phyloP scores from a whole-genome alignment of 2,888 invertebrate genomes.

The Callinectes sapidus region DNA sequence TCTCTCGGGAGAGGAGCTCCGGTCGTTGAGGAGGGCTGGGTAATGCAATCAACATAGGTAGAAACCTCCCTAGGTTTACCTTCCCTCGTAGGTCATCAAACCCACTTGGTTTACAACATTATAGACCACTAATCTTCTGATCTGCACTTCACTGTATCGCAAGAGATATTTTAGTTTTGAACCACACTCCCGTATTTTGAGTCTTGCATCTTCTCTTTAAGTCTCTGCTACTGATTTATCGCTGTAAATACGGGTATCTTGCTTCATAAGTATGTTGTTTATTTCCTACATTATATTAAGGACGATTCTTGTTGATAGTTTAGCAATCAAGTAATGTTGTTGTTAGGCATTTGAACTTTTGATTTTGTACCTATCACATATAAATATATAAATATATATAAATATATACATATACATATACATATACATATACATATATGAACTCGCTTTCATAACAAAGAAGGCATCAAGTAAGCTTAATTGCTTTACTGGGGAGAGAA shows the following conservation, averaged over 20 bases:
- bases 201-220: slow-evolving; percentile 48
- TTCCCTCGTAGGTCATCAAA: slow-evolving; percentile 36
- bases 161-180: slow-evolving; percentile 36
- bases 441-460: slow-evolving; percentile 65
- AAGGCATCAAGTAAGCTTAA: slow-evolving; percentile 59
- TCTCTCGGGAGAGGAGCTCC: slow-evolving; percentile 43
- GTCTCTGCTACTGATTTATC: slow-evolving; percentile 56
- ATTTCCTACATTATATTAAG: slow-evolving; percentile 63
- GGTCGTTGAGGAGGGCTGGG: slow-evolving; percentile 54
- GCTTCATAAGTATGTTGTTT: slow-evolving; percentile 64
- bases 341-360: slow-evolving; percentile 68
- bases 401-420: slow-evolving; percentile 61
- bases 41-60: slow-evolving; percentile 62
- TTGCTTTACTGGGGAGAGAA: slow-evolving; percentile 62
- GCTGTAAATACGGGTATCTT: slow-evolving; percentile 70
- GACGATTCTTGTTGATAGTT: slow-evolving; percentile 69
- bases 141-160: slow-evolving; percentile 29
- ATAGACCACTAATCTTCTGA: slow-evolving; percentile 27
- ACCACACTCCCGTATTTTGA: slow-evolving; percentile 53
- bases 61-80: slow-evolving; percentile 40
- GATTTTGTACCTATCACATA: slow-evolving; percentile 70
- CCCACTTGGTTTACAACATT: slow-evolving; percentile 25
- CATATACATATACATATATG: slow-evolving; percentile 67
- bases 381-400: slow-evolving; percentile 57
- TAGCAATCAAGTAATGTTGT: slow-evolving; percentile 65